A percentile compares a stretch with the other conserved stretches of the same genome.
Evolutionary conservation across 2,797 vertebrate genomes (phyloP).

Genomic region (Craterocephalus amniculus): DNA sequence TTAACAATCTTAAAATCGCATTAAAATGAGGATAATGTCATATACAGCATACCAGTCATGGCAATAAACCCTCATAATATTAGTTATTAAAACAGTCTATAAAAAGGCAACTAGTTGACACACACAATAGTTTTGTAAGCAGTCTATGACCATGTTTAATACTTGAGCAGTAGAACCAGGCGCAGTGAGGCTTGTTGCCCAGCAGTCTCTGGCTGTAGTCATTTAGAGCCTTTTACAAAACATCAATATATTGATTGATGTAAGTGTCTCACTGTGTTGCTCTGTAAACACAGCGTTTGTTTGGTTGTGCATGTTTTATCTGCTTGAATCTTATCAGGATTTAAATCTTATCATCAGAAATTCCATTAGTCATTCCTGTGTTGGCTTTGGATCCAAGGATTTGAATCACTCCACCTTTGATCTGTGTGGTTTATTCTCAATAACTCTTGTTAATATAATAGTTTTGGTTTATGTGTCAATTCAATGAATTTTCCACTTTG

Average conservation of each 20-base stretch:
- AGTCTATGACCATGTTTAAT: slow-evolving; percentile 21
- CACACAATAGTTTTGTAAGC: slow-evolving; percentile 8
- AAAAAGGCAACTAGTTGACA: slow-evolving; percentile 1
- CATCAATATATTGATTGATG: slow-evolving; percentile 80
- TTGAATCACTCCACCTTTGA: slow-evolving; percentile 21
- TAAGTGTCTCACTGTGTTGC: slow-evolving; percentile 78
- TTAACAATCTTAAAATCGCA: not conserved
- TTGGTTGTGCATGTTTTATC: slow-evolving; percentile 76
- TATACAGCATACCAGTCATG: not conserved
- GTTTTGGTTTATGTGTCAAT: slow-evolving; percentile 20
- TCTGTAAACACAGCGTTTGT: slow-evolving; percentile 75
- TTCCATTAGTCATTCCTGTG: slow-evolving; percentile 35
- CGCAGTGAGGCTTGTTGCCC: slow-evolving; percentile 56
- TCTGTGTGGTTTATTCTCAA: slow-evolving; percentile 12
- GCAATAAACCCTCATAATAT: slow-evolving; percentile 15
- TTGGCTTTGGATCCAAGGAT: slow-evolving; percentile 45
- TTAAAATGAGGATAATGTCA: not conserved
- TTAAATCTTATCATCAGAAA: slow-evolving; percentile 68
- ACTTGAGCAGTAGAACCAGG: slow-evolving; percentile 41
- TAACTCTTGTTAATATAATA: not conserved
- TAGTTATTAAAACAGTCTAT: not conserved
- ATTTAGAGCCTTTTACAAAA: slow-evolving; percentile 82
- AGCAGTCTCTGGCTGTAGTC: slow-evolving; percentile 74
- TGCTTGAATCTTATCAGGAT: slow-evolving; percentile 74
- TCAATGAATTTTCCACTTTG: not conserved